These are phyloP conservation scores for Apistogramma diplotaenia DNA, from an alignment of 2,113 vertebrate genomes.

Conservation along the genomic window DNA sequence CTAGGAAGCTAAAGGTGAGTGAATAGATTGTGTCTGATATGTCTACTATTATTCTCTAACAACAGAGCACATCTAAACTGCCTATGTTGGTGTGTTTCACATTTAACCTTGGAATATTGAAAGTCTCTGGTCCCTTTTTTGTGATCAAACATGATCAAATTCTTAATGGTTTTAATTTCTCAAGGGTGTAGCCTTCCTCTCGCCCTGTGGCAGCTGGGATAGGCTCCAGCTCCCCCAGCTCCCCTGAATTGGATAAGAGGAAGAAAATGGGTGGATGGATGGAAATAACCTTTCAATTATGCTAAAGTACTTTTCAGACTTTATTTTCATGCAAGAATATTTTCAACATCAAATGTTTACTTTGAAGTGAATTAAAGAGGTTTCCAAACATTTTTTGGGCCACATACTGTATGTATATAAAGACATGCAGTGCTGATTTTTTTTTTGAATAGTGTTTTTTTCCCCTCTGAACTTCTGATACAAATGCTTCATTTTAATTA, in stretches of 20 bases:
- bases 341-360: constrained; percentile 20
- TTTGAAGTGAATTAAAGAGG: constrained; percentile 23
- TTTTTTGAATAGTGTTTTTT: neutral
- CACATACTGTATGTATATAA: neutral
- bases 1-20: neutral
- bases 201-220: too few relatives aligned
- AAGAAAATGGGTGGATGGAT: too few relatives aligned
- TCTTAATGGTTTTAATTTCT: neutral
- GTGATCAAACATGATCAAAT: neutral
- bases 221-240: too few relatives aligned
- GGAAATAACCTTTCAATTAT: constrained; percentile 6
- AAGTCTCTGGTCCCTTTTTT: neutral
- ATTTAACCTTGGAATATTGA: neutral
- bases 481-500: neutral
- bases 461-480: neutral
- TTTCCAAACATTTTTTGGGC: neutral
- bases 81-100: neutral
- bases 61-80: neutral
- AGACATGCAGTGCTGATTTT: neutral
- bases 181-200: too few relatives aligned
- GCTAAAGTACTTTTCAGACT: neutral
- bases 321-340: neutral
- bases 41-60: neutral
- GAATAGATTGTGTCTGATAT: neutral
- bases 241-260: too few relatives aligned